Conservation (phyloP, 2,888 invertebrate genomes). For the Nasonia oneida region DNA sequence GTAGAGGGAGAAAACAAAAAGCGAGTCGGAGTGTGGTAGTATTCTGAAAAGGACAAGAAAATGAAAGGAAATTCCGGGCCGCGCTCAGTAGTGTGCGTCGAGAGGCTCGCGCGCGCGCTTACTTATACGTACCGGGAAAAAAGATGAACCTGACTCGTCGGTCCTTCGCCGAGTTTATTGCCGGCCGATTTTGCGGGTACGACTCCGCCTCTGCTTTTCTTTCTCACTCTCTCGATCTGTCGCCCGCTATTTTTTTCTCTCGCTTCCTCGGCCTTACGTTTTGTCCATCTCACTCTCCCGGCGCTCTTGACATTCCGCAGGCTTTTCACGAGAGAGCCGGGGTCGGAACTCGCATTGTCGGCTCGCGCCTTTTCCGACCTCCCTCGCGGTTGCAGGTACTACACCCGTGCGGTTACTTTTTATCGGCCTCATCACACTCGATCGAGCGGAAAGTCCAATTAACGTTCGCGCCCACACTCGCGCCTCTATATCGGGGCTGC, state of each 20-base stretch:
- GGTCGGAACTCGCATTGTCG: slow-evolving; percentile 40
- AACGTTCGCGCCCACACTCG: neutral
- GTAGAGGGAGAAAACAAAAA: neutral
- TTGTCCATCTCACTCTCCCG: neutral
- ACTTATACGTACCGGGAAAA: slow-evolving; percentile 49
- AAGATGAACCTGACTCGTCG: slow-evolving; percentile 61
- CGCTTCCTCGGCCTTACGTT: neutral
- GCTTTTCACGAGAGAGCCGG: slow-evolving; percentile 12
- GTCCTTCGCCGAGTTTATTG: slow-evolving; percentile 62
- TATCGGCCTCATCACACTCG: slow-evolving; percentile 50
- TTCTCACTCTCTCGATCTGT: neutral
- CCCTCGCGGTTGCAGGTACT: neutral
- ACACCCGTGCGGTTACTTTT: neutral
- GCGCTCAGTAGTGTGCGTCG: slow-evolving; percentile 10
- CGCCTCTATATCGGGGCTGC: no score
- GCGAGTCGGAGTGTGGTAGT: neutral
- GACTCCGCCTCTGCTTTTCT: slow-evolving; percentile 51
- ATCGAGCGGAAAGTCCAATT: slow-evolving; percentile 52
- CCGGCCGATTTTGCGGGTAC: slow-evolving; percentile 63
- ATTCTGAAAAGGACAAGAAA: slow-evolving; percentile 42
- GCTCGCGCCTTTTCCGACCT: slow-evolving; percentile 36
- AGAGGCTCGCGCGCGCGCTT: slow-evolving; percentile 14
- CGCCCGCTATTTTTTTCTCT: slow-evolving; percentile 21
- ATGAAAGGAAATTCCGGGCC: slow-evolving; percentile 47
- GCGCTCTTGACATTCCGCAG: slow-evolving; percentile 42